Percentiles rank a stretch among this genome's conserved stretches.
Evolutionary conservation across 2,797 vertebrate genomes (phyloP).

Genomic region (Lepus oiostolus): DNA sequence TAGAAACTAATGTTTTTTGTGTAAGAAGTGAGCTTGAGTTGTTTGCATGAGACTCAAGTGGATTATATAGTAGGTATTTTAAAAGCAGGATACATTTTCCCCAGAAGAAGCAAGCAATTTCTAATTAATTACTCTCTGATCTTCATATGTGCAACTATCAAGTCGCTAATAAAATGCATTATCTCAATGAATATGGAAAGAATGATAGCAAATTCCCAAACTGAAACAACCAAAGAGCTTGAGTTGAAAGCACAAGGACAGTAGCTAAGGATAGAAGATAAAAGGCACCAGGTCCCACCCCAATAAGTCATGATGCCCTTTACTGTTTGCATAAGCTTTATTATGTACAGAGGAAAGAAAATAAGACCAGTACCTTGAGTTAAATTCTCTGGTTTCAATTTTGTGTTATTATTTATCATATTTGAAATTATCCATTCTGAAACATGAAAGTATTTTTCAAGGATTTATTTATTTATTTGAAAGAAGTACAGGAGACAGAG

Average conservation of each 20-base stretch:
- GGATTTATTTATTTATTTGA: too few relatives aligned
- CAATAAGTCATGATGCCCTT: rapidly evolving
- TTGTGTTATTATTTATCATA: not conserved
- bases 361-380: not conserved
- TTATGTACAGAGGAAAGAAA: not conserved
- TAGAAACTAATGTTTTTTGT: not conserved
- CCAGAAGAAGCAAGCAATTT: not conserved
- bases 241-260: not conserved
- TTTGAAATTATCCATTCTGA: not conserved
- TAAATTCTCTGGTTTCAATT: not conserved
- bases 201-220: not conserved
- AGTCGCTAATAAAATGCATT: not conserved
- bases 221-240: not conserved
- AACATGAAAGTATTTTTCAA: not conserved
- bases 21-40: not conserved
- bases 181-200: not conserved
- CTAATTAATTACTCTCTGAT: not conserved
- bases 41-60: not conserved
- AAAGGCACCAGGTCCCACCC: not conserved
- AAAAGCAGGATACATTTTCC: not conserved
- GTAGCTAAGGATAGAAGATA: not conserved
- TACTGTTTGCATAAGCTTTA: not conserved
- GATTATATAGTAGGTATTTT: not conserved
- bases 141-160: not conserved
- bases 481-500: too few relatives aligned